Base-by-base conservation (phyloP, 2,797 vertebrate species). In the Threskiornis aethiopicus region DNA sequence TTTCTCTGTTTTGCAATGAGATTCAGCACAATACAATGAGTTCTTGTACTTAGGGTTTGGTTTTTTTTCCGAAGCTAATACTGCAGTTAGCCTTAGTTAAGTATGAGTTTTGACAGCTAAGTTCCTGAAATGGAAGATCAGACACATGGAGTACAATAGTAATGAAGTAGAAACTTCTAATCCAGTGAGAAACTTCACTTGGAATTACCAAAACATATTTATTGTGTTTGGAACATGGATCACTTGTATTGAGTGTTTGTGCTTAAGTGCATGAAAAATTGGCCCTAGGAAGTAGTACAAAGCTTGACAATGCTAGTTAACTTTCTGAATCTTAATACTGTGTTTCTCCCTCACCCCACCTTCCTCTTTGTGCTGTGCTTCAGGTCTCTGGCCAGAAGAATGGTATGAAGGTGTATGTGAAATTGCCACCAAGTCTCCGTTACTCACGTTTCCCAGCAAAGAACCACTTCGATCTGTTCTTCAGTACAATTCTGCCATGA, bases 321-420 rank as follows among this genome's bases (percentile, higher is more conserved):
- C 41, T n/a, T 65, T 12, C 13, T 75, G 33, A 41, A 49, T 49
- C 37, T 61, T 46, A 19, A 25, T 25, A 16, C 15, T 31, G 8
- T 69, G 82, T 75, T 51, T 24, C 11, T 49, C 4, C 16, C 6
- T 26, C 14, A 22, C 21, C 6, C 44, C 8, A 44, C 19, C 12
- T 55, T 54, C 28, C 16, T 76, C 28, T 67, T 79, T 73, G 5
- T 57, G 3, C 67, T 79, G 24, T 79, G 22, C 58, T 95, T 5
- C 95, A 99, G 99, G 99, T 95, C 98, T 99, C 92, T 99, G 99
- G 99, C 99, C 99, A 1, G 99, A 99, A 88, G 99, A 99, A 71
- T 99, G 99, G 99, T 99, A 99, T 10, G 99, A 99, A 91, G 99
- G 99, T 2, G 99, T 99, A 37, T 99, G 99, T 96, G 99, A 99